Evolutionary conservation across 2,113 vertebrate species (phyloP).

Genomic region (Crotophaga sulcirostris): DNA sequence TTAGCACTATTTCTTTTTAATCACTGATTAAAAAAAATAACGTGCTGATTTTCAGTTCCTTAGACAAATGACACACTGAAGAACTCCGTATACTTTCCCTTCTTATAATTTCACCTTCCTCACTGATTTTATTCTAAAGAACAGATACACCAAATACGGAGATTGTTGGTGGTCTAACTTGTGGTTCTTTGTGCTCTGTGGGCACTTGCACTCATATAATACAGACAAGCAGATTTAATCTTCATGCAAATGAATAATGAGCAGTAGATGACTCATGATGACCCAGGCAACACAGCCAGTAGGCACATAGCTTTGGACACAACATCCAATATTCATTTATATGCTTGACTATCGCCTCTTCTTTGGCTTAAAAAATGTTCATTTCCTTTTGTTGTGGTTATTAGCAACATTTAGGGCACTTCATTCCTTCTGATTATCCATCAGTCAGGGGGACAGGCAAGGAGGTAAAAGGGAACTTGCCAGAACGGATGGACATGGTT

Average conservation of each 20-base stretch:
- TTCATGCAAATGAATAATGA: neutral
- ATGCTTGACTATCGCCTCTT: neutral
- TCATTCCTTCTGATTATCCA: neutral
- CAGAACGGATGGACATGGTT: neutral
- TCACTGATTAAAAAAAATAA: neutral
- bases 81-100: neutral
- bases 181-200: neutral
- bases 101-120: neutral
- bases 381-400: neutral
- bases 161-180: neutral
- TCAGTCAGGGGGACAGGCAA: neutral
- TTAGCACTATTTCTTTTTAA: neutral
- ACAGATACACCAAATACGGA: neutral
- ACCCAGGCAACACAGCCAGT: neutral
- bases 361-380: neutral
- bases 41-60: neutral
- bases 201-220: neutral
- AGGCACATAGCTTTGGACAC: neutral
- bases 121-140: neutral
- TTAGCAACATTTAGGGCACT: neutral
- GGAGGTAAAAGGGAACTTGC: neutral
- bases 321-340: neutral
- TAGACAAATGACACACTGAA: neutral
- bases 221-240: neutral
- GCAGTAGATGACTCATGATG: neutral